Percentiles rank a stretch among this genome's conserved stretches.
Evolutionary conservation across 2,888 invertebrate genomes (phyloP).

Genomic region (Nematopogon swammerdamellus): DNA sequence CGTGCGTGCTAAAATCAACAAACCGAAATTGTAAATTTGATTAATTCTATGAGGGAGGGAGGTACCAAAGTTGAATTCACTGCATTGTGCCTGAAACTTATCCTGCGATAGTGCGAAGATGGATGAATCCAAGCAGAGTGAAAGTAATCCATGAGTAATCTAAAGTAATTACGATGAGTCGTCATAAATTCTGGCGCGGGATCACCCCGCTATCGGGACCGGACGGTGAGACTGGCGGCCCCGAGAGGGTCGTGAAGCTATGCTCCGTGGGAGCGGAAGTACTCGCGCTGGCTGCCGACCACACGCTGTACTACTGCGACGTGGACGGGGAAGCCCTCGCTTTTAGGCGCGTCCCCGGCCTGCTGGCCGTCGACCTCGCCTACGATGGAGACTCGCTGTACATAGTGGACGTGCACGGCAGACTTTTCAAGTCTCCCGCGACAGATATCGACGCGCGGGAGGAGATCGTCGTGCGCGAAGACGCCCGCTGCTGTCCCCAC

Average conservation of each 20-base stretch:
- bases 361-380: conserved; percentile 62
- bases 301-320: conserved; percentile 40
- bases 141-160: too few relatives aligned
- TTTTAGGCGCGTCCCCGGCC: conserved; percentile 45
- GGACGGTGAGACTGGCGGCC: conserved; percentile 29
- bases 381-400: conserved; percentile 58
- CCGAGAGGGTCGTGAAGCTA: conserved; percentile 45
- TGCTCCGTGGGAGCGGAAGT: conserved; percentile 35
- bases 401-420: conserved; percentile 60
- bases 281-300: conserved; percentile 43
- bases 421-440: conserved; percentile 55
- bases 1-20: too few relatives aligned
- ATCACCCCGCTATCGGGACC: conserved; percentile 30
- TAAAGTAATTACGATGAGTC: conserved; percentile 29
- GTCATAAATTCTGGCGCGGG: conserved; percentile 48
- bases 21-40: too few relatives aligned
- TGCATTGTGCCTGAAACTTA: too few relatives aligned
- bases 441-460: conserved; percentile 51
- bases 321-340: conserved; percentile 33
- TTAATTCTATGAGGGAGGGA: too few relatives aligned
- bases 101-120: too few relatives aligned
- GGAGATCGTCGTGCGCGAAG: conserved; percentile 62
- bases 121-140: too few relatives aligned
- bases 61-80: too few relatives aligned
- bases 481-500: conserved; percentile 62